A percentile compares a stretch with the other conserved stretches of the same genome.
These are phyloP conservation scores for Smutsia temminckii DNA, from an alignment of 2,797 vertebrate genomes.

Conservation along the genomic window DNA sequence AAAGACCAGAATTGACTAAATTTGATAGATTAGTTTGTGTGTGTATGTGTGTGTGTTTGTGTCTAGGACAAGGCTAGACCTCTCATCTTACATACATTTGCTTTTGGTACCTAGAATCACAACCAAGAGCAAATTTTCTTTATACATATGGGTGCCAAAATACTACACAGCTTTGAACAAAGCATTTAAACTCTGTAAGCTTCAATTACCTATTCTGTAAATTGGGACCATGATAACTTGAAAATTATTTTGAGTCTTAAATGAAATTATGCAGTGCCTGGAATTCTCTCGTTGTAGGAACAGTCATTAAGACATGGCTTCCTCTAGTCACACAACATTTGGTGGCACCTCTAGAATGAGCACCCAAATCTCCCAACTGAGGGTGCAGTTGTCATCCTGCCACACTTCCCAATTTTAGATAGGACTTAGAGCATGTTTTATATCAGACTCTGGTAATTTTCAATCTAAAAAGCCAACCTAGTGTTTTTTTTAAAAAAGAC, in stretches of 20 bases:
- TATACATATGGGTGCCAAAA: neutral
- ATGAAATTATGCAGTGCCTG: neutral
- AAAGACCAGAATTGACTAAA: neutral
- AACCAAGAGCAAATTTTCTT: neutral
- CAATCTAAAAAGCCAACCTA: neutral
- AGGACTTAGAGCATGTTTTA: neutral
- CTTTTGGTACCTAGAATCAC: neutral
- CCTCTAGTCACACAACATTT: neutral
- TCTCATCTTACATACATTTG: neutral
- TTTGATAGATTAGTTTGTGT: neutral
- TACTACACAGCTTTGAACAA: neutral
- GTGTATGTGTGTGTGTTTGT: no score
- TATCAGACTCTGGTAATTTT: neutral
- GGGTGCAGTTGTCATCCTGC: neutral
- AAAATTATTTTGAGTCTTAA: neutral
- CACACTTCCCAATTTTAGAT: neutral
- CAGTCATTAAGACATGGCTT: neutral
- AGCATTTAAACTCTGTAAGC: neutral
- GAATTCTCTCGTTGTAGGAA: neutral
- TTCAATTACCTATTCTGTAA: neutral
- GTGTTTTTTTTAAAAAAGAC: neutral
- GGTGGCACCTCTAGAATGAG: neutral
- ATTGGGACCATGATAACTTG: neutral
- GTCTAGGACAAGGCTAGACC: neutral
- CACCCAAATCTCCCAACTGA: neutral